These are phyloP conservation scores for Passer montanus DNA, from an alignment of 2,113 vertebrate genomes.

Conservation along the genomic window DNA sequence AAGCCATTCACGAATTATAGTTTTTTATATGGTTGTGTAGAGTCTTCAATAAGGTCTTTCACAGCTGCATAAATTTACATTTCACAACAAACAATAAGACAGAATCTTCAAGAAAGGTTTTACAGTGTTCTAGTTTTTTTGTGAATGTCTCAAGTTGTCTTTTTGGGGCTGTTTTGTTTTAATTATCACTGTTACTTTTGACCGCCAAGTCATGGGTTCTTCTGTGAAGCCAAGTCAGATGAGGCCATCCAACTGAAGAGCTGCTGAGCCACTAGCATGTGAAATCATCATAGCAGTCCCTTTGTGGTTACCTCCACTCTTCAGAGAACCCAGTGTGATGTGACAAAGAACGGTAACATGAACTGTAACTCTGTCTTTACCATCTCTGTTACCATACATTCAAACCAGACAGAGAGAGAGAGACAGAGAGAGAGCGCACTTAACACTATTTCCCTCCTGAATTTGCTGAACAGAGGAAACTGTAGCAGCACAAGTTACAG, in stretches of 20 bases:
- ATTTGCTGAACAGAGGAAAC: neutral
- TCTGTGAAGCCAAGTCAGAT: neutral
- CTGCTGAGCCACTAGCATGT: rapidly evolving
- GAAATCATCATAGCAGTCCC: rapidly evolving
- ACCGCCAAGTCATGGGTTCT: neutral
- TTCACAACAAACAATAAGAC: neutral
- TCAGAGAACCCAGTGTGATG: neutral
- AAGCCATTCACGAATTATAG: neutral
- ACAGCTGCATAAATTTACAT: neutral
- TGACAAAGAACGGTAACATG: neutral
- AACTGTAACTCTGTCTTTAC: neutral
- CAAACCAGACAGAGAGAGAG: too few relatives aligned
- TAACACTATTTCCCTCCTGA: neutral
- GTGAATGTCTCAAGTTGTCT: neutral
- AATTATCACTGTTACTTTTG: neutral
- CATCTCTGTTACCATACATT: neutral
- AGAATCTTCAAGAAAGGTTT: neutral
- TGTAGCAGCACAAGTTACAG: neutral
- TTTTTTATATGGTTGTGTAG: neutral
- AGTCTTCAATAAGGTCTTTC: neutral
- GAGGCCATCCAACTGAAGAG: rapidly evolving
- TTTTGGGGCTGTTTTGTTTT: neutral
- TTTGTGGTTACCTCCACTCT: neutral
- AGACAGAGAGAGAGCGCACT: neutral
- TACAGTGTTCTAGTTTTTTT: neutral